Conservation (phyloP, 1,140 invertebrate species). For the Hyposmocoma kahamanoa region DNA sequence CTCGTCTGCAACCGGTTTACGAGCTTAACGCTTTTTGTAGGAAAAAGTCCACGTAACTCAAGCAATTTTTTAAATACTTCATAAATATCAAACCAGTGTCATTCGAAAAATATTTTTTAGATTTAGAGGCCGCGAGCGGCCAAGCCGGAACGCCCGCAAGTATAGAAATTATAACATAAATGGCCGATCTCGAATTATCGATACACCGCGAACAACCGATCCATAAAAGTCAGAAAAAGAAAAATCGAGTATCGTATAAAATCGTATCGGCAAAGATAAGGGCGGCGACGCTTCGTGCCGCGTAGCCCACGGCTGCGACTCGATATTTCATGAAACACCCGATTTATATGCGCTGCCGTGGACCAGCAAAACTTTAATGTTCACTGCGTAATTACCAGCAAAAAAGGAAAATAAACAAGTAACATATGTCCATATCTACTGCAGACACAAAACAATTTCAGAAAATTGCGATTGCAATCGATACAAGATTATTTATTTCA, state of each 20-base stretch:
- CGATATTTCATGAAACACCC: constrained; percentile 67
- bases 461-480: neutral
- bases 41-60: constrained; percentile 34
- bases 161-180: constrained; percentile 51
- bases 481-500: neutral
- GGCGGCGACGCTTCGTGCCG: constrained; percentile 47
- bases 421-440: neutral
- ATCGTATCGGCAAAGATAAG: constrained; percentile 65
- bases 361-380: constrained; percentile 58
- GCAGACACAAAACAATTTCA: neutral
- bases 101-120: too few species aligned
- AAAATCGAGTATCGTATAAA: constrained; percentile 65
- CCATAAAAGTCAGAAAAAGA: constrained; percentile 66
- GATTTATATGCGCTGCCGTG: constrained; percentile 60
- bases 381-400: constrained; percentile 52
- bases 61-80: constrained; percentile 15
- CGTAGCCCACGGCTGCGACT: constrained; percentile 60
- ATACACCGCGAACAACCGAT: constrained; percentile 59
- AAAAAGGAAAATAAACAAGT: neutral
- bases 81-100: constrained; percentile 2
- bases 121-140: neutral
- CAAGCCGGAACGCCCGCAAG: constrained; percentile 14
- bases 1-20: constrained; percentile 48
- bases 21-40: constrained; percentile 45
- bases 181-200: constrained; percentile 58